Evolutionary conservation across 2,113 vertebrate genomes (phyloP), one percentile per base, ranked within the genome.

Genomic region (Pseudolaguvia tuberculata): DNA sequence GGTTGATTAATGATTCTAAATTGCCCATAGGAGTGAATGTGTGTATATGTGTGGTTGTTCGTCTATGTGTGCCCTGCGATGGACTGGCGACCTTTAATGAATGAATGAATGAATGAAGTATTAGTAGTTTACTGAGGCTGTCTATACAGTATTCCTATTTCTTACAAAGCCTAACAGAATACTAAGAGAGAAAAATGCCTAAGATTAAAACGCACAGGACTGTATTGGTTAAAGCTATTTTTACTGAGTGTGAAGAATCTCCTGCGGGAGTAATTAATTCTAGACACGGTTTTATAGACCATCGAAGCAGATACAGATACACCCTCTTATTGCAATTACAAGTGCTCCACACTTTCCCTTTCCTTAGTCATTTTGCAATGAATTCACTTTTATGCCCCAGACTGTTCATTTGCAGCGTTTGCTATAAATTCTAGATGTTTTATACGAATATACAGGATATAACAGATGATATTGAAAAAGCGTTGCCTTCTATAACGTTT

Each of bases 191-290:
- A 57, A 27, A 56, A 50, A 31, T 55, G 14, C 23, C 31, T 51
- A 17, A 42, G 29, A 45, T 52, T 6, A 52, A 75, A 55, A 67
- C 21, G 25, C 52, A 45, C 17, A 4, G 31, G 27, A 52, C 20
- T 13, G 14, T 65, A 55, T 51, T 55, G 31, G 21, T 10, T 48
- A 2, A 72, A 70, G 55, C 70, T 73, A 68, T 66, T 56, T 27
- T 56, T 27, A 14, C 39, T 57, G 35, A 14, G 45, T 75, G 51
- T 50, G 53, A 50, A n/a, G 56, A n/a, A 56, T 39, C 45, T 80
- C 66, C 20, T 78, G 21, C 31, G 77, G 76, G 70, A 81, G 73
- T 79, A 79, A 73, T 74, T 72, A 78, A 78, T 47, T 35, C 72
- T 73, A 59, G 35, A 78, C 72, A 53, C 62, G 18, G 23, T 71